These are phyloP conservation scores for Lamprotornis superbus DNA, from an alignment of 2,113 vertebrate species.

Conservation along the genomic window DNA sequence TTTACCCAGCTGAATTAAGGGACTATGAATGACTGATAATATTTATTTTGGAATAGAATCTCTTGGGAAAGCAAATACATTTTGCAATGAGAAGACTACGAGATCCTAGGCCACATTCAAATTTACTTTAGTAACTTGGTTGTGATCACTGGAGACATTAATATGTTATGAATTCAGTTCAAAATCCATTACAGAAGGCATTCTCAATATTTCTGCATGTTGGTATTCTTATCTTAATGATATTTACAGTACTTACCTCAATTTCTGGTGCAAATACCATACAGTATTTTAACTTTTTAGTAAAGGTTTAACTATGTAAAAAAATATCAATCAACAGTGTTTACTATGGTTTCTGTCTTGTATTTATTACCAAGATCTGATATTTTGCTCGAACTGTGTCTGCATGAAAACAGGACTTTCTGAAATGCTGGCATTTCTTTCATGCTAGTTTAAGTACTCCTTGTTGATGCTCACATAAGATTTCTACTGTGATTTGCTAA, in stretches of 20 bases:
- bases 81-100: background rate
- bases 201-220: background rate
- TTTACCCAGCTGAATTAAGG: background rate
- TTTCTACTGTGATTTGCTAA: background rate
- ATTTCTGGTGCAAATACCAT: background rate
- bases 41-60: slow-evolving; percentile 17
- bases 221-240: background rate
- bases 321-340: background rate
- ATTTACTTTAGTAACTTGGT: background rate
- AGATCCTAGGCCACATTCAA: background rate
- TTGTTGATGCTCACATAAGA: background rate
- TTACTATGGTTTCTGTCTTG: background rate
- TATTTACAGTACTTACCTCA: background rate
- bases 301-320: background rate
- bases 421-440: background rate
- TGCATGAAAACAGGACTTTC: background rate
- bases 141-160: background rate
- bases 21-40: background rate
- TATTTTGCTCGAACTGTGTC: background rate
- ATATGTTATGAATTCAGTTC: background rate
- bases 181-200: background rate
- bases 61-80: background rate
- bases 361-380: background rate
- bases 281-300: background rate
- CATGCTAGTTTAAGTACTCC: background rate